Conservation (phyloP, 2,113 vertebrate genomes). For the Gobiocypris rarus region DNA sequence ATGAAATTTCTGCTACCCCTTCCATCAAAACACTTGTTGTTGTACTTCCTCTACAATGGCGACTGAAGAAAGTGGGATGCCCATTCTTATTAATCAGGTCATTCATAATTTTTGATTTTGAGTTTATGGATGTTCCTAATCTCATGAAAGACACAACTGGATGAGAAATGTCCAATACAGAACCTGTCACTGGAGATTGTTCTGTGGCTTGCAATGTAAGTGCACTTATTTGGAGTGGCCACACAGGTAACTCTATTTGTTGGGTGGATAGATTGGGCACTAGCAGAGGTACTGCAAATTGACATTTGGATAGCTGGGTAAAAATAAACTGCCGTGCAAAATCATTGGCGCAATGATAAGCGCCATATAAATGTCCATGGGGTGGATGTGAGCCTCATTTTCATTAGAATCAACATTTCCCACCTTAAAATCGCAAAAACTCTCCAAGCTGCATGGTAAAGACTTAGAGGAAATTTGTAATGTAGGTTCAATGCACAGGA, state of each 20-base stretch:
- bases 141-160: constrained; percentile 52
- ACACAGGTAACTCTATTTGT: constrained; percentile 48
- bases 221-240: constrained; percentile 38
- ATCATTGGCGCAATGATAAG: constrained; percentile 71
- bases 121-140: constrained; percentile 32
- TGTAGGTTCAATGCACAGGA: neutral
- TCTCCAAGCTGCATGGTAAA: constrained; percentile 53
- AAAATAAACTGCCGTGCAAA: constrained; percentile 55
- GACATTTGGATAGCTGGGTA: constrained; percentile 45
- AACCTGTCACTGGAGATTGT: constrained; percentile 20
- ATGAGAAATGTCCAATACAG: constrained; percentile 26
- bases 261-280: constrained; percentile 42
- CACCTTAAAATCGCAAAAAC: neutral
- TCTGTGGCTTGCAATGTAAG: neutral
- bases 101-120: constrained; percentile 53
- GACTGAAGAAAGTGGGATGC: constrained; percentile 44
- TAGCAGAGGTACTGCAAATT: constrained; percentile 49
- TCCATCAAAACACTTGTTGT: constrained; percentile 45
- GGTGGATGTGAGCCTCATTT: constrained; percentile 54
- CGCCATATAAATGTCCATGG: constrained; percentile 71
- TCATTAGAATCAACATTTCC: neutral
- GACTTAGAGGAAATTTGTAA: neutral
- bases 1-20: constrained; percentile 70
- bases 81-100: constrained; percentile 35
- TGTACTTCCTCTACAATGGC: constrained; percentile 39